Conservation (phyloP, 2,888 invertebrate genomes). For the Oithona nana region DNA sequence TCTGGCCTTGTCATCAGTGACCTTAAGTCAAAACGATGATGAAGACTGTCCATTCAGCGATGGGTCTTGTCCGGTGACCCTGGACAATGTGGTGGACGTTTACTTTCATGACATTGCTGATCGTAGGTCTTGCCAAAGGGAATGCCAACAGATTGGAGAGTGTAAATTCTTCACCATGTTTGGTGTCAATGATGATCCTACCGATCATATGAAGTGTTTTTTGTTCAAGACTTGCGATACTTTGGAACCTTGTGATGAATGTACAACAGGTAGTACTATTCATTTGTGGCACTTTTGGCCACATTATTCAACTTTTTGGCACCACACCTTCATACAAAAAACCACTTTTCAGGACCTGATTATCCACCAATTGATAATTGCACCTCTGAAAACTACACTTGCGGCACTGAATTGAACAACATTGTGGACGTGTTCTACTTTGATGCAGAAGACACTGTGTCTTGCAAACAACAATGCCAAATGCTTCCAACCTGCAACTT, state of each 20-base stretch:
- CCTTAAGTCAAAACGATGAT: not conserved
- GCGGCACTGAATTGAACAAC: not conserved
- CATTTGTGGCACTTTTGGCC: no score
- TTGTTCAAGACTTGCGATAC: conserved; percentile 7
- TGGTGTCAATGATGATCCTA: not conserved
- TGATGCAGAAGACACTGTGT: not conserved
- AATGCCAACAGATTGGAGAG: not conserved
- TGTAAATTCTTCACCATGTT: conserved; percentile 8
- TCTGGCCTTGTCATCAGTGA: not conserved
- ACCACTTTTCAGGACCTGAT: not conserved
- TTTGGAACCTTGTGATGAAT: not conserved
- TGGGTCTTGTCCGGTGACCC: not conserved
- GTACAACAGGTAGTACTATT: not conserved
- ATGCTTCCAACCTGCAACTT: not conserved
- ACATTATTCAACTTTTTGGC: no score
- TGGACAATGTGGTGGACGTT: conserved; percentile 5
- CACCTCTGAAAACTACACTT: not conserved
- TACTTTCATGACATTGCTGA: conserved; percentile 3
- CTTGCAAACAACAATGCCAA: not conserved
- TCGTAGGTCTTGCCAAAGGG: not conserved
- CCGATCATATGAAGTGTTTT: not conserved
- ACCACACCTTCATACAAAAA: no score
- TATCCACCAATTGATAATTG: not conserved
- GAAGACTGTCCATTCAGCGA: not conserved
- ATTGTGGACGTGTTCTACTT: conserved; percentile 1